phyloP scores from a whole-genome alignment of 2,113 vertebrate genomes.

The Myocastor coypus region DNA sequence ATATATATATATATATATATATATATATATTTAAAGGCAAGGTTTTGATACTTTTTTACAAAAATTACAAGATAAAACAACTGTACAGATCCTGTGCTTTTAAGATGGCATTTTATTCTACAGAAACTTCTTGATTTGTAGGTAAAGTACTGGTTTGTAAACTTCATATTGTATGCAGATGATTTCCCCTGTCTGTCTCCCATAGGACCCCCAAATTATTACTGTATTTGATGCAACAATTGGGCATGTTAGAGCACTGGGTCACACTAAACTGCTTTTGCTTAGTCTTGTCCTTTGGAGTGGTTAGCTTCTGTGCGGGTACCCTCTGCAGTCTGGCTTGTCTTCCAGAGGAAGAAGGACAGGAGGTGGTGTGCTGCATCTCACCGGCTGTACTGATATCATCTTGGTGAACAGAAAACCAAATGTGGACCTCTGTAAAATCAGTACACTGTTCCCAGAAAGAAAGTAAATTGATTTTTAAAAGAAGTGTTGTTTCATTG shows the following conservation, averaged over 20 bases:
- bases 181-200: slow-evolving; percentile 64
- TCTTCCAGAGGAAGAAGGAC: slow-evolving; percentile 67
- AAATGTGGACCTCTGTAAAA: slow-evolving; percentile 88
- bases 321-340: slow-evolving; percentile 83
- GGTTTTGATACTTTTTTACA: slow-evolving; percentile 89
- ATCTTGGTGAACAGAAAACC: slow-evolving; percentile 83
- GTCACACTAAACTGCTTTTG: slow-evolving; percentile 80
- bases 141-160: slow-evolving; percentile 81
- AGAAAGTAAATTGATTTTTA: slow-evolving; percentile 88
- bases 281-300: slow-evolving; percentile 80
- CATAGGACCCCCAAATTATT: not conserved
- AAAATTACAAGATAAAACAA: slow-evolving; percentile 77
- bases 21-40: slow-evolving; percentile 84
- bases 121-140: slow-evolving; percentile 75
- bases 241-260: slow-evolving; percentile 77
- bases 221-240: slow-evolving; percentile 61
- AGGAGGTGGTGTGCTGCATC: slow-evolving; percentile 70
- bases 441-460: slow-evolving; percentile 88
- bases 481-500: slow-evolving; percentile 72
- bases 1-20: slow-evolving; percentile 84
- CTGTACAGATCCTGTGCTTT: slow-evolving; percentile 83
- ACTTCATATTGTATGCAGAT: slow-evolving; percentile 81
- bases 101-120: slow-evolving; percentile 80
- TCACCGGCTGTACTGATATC: slow-evolving; percentile 79
- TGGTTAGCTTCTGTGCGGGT: slow-evolving; percentile 81